Base-by-base conservation (phyloP, 2,888 invertebrate species). In the Scaptodrosophila latifasciaeformis region DNA sequence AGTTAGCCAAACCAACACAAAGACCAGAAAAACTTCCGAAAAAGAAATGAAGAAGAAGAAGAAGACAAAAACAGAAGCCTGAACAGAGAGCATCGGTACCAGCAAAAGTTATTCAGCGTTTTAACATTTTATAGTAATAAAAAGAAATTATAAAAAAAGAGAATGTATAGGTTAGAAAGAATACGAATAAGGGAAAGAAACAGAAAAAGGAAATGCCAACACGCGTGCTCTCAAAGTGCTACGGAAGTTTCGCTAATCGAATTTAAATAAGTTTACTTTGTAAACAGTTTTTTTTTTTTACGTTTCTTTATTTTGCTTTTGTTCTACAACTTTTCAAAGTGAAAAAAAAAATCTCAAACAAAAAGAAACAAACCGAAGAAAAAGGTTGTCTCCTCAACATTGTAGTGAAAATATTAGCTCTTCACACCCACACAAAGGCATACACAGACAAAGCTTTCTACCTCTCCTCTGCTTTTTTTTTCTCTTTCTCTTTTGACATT, bases 251-350 rank as follows among this genome's bases (percentile, higher is more conserved):
- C 71, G 69, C 77, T 76, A 77, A 77, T 79, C 76, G 76, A 77
- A 74, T 77, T 77, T 77, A 70, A 74, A 77, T 77, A 79, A 71
- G 77, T 79, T 76, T 74, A 65, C 80, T 74, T 68, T 68, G 68
- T 63, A 65, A 68, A 72, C 70, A 70, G 54, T 74, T 76, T 62
- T 15, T 34, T 21, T 47, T 49, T 45, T 9, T 49, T 10, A 40
- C 34, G 0, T 29, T 45, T 46, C n/a, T 12, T 43, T 43, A 12
- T 44, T 34, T 61, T 59, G 61, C 44, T 65, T 64, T 59, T 56
- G 49, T 54, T 54, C 40, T 54, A n/a, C n/a, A n/a, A n/a, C n/a
- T 37, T 51, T 37, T 31, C 27, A 18, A 30, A 44, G 19, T 17
- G 37, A 18, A 10, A 17, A 13, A 37, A 43, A 24, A 40, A 51